These are phyloP conservation scores for Eilema griseolum DNA, from an alignment of 2,888 invertebrate genomes.

Conservation along the genomic window DNA sequence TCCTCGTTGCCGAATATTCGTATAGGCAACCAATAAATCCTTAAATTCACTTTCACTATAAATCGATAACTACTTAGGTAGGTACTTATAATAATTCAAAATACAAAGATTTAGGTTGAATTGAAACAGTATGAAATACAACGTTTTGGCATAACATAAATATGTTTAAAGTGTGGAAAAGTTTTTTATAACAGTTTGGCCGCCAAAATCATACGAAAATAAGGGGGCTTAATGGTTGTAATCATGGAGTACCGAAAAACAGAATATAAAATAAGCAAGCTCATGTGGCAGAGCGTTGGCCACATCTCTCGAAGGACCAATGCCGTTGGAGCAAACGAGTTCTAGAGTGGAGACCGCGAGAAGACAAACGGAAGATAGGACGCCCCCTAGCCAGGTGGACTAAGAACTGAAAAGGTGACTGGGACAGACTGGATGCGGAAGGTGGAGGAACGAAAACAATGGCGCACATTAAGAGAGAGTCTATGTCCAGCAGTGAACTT, in stretches of 20 bases:
- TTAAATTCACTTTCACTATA: background rate
- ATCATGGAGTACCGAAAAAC: background rate
- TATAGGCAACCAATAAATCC: background rate
- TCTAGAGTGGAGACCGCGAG: no score
- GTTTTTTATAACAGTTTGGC: background rate
- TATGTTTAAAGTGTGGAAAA: background rate
- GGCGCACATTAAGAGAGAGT: no score
- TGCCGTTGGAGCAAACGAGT: no score
- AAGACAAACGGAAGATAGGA: no score
- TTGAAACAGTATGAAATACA: background rate
- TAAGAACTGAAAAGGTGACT: no score
- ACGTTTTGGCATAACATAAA: background rate
- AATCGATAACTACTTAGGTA: background rate
- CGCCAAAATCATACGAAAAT: background rate
- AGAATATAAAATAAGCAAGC: no score
- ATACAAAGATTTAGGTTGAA: background rate
- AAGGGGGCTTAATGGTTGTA: background rate
- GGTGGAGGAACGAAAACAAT: no score
- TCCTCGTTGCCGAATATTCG: conserved; percentile 29
- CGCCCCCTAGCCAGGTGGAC: no score
- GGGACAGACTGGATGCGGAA: no score
- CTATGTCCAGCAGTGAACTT: no score
- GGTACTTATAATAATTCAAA: background rate
- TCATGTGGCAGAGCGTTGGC: no score
- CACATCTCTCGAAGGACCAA: no score